Evolutionary conservation across 2,113 vertebrate species (phyloP), one percentile per base, ranked within the genome.

Genomic region (Nothocercus julius): DNA sequence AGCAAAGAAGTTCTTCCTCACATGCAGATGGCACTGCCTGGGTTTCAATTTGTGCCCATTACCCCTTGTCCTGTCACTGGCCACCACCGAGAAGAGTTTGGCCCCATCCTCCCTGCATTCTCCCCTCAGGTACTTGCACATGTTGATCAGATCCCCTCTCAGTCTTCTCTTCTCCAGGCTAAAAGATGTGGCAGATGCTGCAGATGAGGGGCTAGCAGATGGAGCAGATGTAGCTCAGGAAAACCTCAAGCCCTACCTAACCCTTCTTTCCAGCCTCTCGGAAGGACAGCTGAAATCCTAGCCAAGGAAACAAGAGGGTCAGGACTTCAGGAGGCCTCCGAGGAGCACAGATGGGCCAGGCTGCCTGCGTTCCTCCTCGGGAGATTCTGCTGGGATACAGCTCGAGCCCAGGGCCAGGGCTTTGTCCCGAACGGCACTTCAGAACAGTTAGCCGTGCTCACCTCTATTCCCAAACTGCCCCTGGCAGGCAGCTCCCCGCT

Each of bases 381-480:
- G 59, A 38, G 34, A 38, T 4, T 18, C 28, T 25, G 32, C 14
- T 19, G 12, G 1, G 17, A 28, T 34, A 45, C 54, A 19, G 24
- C n/a, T 32, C 61, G 32, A 25, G 18, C 28, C 28, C 8, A 10
- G n/a, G 1, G 47, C 53, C 28, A 32, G 28, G 16, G 16, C 2
- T 20, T 66, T 53, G 24, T n/a, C 38, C 38, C 9, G 9, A 28
- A 67, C 18, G 51, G 24, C 19, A 2, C 14, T 24, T 10, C 5
- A 38, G 19, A 56, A 30, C 40, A 18, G 34, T 9, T 4, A 56
- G 77, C 40, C 13, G 22, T 13, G 32, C 38, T 13, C 10, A 21
- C 3, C 40, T 40, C 25, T 13, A 2, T 2, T 4, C 1, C 11
- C 13, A 30, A 36, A 30, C 32, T 2, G 14, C 40, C 32, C 13